phyloP scores from a whole-genome alignment of 2,888 invertebrate species.

The Eristalis pertinax region DNA sequence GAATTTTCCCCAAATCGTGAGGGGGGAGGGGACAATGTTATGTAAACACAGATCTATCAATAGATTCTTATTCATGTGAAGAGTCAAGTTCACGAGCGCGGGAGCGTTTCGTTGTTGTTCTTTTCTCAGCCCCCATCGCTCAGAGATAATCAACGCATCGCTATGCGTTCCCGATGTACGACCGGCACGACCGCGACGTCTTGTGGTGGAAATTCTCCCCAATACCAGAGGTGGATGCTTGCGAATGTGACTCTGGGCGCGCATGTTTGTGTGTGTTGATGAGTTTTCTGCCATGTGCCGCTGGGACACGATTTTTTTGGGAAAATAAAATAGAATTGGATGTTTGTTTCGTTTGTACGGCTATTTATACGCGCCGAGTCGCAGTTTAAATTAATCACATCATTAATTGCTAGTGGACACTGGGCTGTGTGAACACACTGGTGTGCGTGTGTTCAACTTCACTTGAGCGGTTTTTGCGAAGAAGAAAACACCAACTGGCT shows the following conservation, averaged over 20 bases:
- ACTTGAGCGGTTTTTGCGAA: neutral
- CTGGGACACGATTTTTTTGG: neutral
- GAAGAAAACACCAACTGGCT: neutral
- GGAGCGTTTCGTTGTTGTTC: slow-evolving; percentile 11
- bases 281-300: neutral
- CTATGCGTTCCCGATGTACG: slow-evolving; percentile 30
- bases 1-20: neutral
- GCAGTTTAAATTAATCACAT: slow-evolving; percentile 8
- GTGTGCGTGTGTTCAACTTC: slow-evolving; percentile 27
- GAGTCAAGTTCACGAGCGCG: slow-evolving; percentile 56
- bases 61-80: slow-evolving; percentile 7
- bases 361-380: slow-evolving; percentile 11
- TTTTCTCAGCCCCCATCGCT: slow-evolving; percentile 11
- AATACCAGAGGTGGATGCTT: neutral
- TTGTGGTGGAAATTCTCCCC: neutral
- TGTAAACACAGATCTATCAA: slow-evolving; percentile 47
- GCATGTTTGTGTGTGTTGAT: neutral
- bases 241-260: neutral
- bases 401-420: slow-evolving; percentile 1
- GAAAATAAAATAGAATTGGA: neutral
- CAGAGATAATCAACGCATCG: slow-evolving; percentile 27
- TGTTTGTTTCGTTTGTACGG: neutral
- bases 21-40: neutral
- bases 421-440: neutral
- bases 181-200: neutral